These are phyloP conservation scores for Chlorodrepanis virens DNA, from an alignment of 2,113 vertebrate genomes.

Conservation along the genomic window DNA sequence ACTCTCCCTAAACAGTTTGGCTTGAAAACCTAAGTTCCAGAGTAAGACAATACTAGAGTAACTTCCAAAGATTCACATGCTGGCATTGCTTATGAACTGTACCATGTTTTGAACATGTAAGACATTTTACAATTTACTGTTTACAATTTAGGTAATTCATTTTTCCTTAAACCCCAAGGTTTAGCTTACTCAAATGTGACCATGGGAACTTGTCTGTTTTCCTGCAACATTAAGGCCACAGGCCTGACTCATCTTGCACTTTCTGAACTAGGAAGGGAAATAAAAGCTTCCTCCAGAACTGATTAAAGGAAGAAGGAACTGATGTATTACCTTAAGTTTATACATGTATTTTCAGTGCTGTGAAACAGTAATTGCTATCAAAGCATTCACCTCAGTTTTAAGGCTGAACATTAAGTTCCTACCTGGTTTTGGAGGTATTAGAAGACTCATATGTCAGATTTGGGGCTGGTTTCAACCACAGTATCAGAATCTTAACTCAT, in stretches of 20 bases:
- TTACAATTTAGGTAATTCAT: background rate
- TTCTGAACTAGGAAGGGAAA: background rate
- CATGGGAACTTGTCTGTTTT: background rate
- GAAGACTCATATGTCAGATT: conserved; percentile 37
- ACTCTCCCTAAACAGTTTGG: background rate
- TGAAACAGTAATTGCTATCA: background rate
- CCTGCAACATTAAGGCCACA: background rate
- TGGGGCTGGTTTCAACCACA: conserved; percentile 41
- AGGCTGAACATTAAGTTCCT: conserved; percentile 37
- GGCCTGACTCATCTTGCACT: background rate
- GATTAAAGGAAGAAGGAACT: background rate
- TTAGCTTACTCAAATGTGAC: background rate
- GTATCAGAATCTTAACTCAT: background rate
- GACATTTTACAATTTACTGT: background rate
- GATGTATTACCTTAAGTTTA: background rate
- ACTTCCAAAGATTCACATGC: background rate
- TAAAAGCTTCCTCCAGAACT: background rate
- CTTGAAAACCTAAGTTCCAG: conserved; percentile 13
- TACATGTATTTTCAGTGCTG: background rate
- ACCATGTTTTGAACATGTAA: background rate
- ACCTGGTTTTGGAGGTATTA: conserved; percentile 51
- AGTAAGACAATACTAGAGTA: background rate
- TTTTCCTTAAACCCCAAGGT: background rate
- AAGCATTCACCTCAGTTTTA: background rate
- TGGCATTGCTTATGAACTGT: background rate